Evolutionary conservation across 2,888 invertebrate species (phyloP).

Genomic region (Smittia sp.): DNA sequence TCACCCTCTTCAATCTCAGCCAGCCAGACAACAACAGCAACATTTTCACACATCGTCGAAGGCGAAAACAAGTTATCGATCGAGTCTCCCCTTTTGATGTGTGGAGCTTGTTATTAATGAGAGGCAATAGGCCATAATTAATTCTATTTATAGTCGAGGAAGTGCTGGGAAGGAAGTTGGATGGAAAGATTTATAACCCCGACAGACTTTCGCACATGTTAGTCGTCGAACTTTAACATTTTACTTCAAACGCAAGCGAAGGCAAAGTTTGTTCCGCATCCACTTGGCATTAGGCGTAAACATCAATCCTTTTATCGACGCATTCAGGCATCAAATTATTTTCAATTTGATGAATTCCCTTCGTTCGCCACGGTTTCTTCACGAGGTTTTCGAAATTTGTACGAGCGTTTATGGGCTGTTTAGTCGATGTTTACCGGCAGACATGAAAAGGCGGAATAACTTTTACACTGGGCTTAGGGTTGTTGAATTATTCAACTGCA

Average conservation of each 20-base stretch:
- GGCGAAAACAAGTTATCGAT: neutral
- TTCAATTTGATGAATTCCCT: neutral
- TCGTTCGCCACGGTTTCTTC: neutral
- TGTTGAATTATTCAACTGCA: too few species aligned
- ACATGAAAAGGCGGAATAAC: too few species aligned
- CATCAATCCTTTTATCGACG: neutral
- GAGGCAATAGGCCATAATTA: neutral
- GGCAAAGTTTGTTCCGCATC: neutral
- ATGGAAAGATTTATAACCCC: neutral
- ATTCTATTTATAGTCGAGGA: neutral
- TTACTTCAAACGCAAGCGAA: neutral
- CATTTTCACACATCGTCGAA: neutral
- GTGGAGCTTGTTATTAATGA: constrained; percentile 2
- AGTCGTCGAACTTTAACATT: neutral
- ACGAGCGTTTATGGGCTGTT: neutral
- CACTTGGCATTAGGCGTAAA: neutral
- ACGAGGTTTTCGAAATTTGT: neutral
- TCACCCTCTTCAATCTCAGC: too few species aligned
- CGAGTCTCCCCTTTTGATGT: neutral
- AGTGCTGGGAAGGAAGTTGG: neutral
- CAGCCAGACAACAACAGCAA: too few species aligned
- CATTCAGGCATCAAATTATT: neutral
- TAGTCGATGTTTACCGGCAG: too few species aligned
- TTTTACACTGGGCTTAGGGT: too few species aligned
- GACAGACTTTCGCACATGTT: neutral